Conservation (phyloP, 2,113 vertebrate species). For the Plotosus lineatus region DNA sequence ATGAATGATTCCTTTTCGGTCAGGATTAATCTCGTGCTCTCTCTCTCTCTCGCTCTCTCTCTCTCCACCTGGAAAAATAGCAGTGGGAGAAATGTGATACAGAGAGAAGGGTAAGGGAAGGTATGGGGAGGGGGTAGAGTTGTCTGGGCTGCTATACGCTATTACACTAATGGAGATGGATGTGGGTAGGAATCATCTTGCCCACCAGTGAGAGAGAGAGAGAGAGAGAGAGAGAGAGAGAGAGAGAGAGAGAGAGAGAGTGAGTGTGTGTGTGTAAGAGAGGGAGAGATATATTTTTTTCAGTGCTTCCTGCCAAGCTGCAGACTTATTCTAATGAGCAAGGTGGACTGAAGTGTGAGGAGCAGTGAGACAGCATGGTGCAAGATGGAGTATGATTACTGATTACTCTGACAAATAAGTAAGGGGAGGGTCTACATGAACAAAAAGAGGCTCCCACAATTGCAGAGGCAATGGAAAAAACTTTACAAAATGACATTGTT, state of each 20-base stretch:
- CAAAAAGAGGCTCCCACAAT: background rate
- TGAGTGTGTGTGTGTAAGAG: background rate
- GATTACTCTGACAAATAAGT: slow-evolving; percentile 48
- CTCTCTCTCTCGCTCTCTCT: slow-evolving; percentile 34
- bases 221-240: slow-evolving; percentile 3
- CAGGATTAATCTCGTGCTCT: slow-evolving; percentile 52
- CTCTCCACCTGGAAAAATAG: slow-evolving; percentile 71
- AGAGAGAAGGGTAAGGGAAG: slow-evolving; percentile 27
- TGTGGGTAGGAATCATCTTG: slow-evolving; percentile 68
- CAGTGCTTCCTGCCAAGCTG: slow-evolving; percentile 53
- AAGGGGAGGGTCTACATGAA: slow-evolving; percentile 21
- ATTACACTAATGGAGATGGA: slow-evolving; percentile 77
- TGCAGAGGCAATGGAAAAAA: background rate
- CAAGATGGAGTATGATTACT: slow-evolving; percentile 42
- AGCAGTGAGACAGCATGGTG: slow-evolving; percentile 27
- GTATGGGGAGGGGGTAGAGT: slow-evolving; percentile 50
- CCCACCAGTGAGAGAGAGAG: slow-evolving; percentile 33
- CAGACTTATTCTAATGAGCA: slow-evolving; percentile 60
- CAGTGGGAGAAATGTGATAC: slow-evolving; percentile 67
- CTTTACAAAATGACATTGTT: background rate
- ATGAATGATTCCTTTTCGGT: slow-evolving; percentile 56
- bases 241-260: slow-evolving; percentile 17
- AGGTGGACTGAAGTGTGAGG: slow-evolving; percentile 20
- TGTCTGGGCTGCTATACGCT: slow-evolving; percentile 54
- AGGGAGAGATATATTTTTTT: slow-evolving; percentile 60